phyloP scores from a whole-genome alignment of 2,113 vertebrate genomes.

The Pithys albifrons region DNA sequence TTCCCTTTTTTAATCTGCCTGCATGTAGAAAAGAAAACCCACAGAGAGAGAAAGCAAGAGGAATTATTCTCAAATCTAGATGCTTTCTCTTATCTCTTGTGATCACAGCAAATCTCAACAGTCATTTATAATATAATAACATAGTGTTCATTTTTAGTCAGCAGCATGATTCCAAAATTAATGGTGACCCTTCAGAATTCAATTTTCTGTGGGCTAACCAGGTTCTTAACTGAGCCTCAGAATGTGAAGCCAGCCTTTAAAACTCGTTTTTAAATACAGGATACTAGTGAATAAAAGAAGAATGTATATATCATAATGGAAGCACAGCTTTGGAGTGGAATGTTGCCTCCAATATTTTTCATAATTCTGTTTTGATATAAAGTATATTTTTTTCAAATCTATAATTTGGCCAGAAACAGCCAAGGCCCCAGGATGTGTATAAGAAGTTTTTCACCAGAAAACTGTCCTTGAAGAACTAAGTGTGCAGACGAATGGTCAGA shows the following conservation, averaged over 20 bases:
- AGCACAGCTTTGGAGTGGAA: not conserved
- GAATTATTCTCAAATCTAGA: not conserved
- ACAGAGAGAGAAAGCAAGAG: not conserved
- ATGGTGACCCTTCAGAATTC: not conserved
- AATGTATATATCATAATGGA: not conserved
- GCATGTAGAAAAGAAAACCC: not conserved
- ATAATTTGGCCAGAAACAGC: not conserved
- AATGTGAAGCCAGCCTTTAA: not conserved
- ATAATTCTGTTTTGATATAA: not conserved
- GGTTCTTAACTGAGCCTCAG: not conserved
- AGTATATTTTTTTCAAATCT: too few species aligned
- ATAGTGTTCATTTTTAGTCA: not conserved
- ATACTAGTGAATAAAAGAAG: not conserved
- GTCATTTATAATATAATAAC: conserved; percentile 33
- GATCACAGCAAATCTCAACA: conserved; percentile 28
- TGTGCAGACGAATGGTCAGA: not conserved
- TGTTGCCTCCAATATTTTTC: not conserved
- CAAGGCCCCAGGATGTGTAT: not conserved
- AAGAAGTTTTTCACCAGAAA: not conserved
- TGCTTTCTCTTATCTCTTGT: conserved; percentile 23
- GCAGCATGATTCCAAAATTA: conserved; percentile 1
- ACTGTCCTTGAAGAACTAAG: not conserved
- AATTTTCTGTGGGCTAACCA: not conserved
- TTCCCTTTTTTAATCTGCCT: conserved; percentile 11
- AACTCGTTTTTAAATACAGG: not conserved